These are phyloP conservation scores for Forficula auricularia DNA, from an alignment of 1,140 invertebrate species.

Conservation along the genomic window DNA sequence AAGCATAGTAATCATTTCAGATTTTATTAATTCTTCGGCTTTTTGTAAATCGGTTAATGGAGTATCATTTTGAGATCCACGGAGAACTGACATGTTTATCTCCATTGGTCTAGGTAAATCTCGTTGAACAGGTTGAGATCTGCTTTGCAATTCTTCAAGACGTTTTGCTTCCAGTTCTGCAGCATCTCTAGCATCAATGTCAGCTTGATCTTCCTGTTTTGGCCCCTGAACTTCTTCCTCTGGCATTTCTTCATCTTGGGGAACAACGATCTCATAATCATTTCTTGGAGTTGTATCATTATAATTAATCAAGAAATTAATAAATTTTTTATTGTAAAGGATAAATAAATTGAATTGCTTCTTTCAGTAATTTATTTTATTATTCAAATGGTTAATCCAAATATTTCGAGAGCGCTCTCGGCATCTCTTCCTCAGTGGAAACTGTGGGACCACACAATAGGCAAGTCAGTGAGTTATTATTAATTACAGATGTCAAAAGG, in stretches of 20 bases:
- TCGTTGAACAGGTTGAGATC: conserved; percentile 79
- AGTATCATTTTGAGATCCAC: conserved; percentile 49
- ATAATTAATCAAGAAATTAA: too few relatives aligned
- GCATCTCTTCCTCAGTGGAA: too few relatives aligned
- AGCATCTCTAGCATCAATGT: conserved; percentile 57
- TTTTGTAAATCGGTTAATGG: conserved; percentile 72
- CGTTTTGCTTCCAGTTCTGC: conserved; percentile 41
- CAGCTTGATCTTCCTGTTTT: conserved; percentile 68
- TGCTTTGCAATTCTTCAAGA: conserved; percentile 49
- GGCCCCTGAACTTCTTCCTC: conserved; percentile 20
- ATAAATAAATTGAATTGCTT: too few relatives aligned
- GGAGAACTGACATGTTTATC: conserved; percentile 63
- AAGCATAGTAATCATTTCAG: conserved; percentile 91
- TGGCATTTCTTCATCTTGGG: conserved; percentile 55
- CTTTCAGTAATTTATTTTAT: too few relatives aligned
- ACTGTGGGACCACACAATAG: too few relatives aligned
- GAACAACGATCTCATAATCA: conserved; percentile 96
- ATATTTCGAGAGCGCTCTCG: too few relatives aligned
- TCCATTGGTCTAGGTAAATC: conserved; percentile 74
- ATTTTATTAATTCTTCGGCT: conserved; percentile 92
- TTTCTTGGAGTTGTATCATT: conserved; percentile 83
- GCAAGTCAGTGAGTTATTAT: too few relatives aligned
- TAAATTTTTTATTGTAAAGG: too few relatives aligned
- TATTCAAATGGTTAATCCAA: too few relatives aligned
- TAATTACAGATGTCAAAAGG: too few relatives aligned